These are phyloP conservation scores for Eucriotettix oculatus DNA, from an alignment of 2,888 invertebrate species.

Conservation along the genomic window DNA sequence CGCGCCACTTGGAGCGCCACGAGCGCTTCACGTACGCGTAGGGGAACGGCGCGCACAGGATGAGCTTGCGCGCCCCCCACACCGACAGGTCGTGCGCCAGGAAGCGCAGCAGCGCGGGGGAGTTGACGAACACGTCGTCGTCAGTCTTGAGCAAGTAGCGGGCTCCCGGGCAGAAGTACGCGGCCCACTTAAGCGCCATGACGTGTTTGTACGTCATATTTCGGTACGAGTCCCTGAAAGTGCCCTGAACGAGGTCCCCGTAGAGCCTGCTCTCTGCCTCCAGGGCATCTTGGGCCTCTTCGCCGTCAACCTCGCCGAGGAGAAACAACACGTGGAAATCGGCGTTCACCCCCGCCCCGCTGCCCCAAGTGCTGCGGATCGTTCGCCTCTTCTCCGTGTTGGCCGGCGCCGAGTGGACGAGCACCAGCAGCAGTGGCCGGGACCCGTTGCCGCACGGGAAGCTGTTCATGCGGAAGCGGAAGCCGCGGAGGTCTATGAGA, in stretches of 20 bases:
- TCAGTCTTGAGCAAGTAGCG: constrained; percentile 33
- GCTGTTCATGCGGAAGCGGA: too few species aligned
- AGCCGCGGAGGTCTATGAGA: too few species aligned
- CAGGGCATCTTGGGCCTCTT: constrained; percentile 22
- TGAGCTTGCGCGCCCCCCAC: constrained; percentile 35
- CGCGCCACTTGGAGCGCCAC: constrained; percentile 52
- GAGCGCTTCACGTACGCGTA: constrained; percentile 38
- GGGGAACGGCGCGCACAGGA: constrained; percentile 42
- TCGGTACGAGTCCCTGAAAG: constrained; percentile 56
- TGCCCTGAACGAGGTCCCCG: constrained; percentile 59
- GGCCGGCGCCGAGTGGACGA: constrained; percentile 50
- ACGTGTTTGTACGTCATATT: constrained; percentile 76
- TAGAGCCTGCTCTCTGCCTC: constrained; percentile 36
- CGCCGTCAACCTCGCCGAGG: constrained; percentile 35
- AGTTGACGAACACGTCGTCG: constrained; percentile 31
- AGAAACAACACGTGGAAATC: constrained; percentile 39
- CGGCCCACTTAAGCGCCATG: constrained; percentile 64
- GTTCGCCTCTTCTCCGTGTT: constrained; percentile 45
- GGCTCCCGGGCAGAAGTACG: constrained; percentile 49
- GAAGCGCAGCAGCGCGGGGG: constrained; percentile 24
- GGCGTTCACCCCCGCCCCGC: background rate
- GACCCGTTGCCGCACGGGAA: too few species aligned
- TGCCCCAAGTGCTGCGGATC: constrained; percentile 61
- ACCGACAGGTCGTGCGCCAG: constrained; percentile 38
- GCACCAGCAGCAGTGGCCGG: constrained; percentile 35